These are phyloP conservation scores for Eristalinus sepulchralis DNA, from an alignment of 2,888 invertebrate species.

Conservation along the genomic window DNA sequence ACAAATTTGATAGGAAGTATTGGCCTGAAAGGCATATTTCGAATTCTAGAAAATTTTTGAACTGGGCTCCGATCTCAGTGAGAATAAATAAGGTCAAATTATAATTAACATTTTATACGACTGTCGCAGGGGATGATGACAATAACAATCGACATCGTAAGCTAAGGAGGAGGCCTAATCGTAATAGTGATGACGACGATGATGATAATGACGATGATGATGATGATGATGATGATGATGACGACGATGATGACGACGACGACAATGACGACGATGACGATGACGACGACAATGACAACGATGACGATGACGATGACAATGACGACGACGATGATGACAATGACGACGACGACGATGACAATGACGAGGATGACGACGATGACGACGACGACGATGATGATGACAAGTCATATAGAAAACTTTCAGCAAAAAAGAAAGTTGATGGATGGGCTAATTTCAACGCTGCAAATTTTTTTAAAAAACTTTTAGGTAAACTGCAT, in stretches of 20 bases:
- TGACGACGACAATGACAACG: conserved; percentile 71
- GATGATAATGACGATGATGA: conserved; percentile 80
- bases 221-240: conserved; percentile 74
- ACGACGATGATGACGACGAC: conserved; percentile 68
- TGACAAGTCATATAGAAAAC: conserved; percentile 76
- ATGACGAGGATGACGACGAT: conserved; percentile 79
- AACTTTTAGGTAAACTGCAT: conserved; percentile 81
- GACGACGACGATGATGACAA: conserved; percentile 81
- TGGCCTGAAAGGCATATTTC: not conserved
- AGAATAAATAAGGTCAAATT: not conserved
- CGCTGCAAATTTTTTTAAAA: conserved; percentile 76
- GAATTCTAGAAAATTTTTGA: not conserved
- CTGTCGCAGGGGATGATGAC: conserved; percentile 78
- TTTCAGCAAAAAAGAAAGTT: conserved; percentile 73
- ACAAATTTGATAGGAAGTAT: not conserved
- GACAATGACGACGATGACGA: conserved; percentile 73
- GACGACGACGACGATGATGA: conserved; percentile 80
- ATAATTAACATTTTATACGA: conserved; percentile 27
- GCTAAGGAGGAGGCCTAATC: conserved; percentile 79
- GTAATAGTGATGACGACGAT: conserved; percentile 77
- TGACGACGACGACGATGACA: conserved; percentile 78
- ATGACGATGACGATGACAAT: conserved; percentile 78
- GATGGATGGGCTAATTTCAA: conserved; percentile 77
- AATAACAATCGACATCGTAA: conserved; percentile 79
- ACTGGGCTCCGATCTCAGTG: not conserved